Percentiles rank a stretch among this genome's conserved stretches.
Conservation (phyloP, 2,888 invertebrate species). For the Xiphydria camelus region DNA sequence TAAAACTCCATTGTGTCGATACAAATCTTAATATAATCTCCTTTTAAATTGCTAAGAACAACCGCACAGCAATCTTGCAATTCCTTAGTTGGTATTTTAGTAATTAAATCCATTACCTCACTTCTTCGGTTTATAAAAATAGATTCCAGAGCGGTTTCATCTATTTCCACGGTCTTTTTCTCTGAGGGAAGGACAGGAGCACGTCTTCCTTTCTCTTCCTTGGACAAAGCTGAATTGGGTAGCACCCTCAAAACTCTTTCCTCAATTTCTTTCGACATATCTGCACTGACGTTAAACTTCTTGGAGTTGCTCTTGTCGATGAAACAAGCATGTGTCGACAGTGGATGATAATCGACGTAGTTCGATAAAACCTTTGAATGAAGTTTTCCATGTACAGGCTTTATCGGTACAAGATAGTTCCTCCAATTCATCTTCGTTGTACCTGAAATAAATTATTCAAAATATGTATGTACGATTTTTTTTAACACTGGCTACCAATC, state of each 20-base stretch:
- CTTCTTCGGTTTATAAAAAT: constrained; percentile 9
- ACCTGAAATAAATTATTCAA: constrained; percentile 3
- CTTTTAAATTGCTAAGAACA: constrained; percentile 6
- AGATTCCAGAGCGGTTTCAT: constrained; percentile 2
- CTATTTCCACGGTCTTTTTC: neutral
- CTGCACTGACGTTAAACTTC: neutral
- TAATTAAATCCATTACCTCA: constrained; percentile 11
- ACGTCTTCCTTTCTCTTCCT: constrained; percentile 10
- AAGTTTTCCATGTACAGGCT: constrained; percentile 17
- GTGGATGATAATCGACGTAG: constrained; percentile 11
- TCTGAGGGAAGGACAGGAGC: constrained; percentile 1
- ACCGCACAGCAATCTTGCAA: constrained; percentile 17
- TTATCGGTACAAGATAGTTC: constrained; percentile 16
- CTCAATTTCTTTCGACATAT: constrained; percentile 1
- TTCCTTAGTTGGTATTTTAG: constrained; percentile 1
- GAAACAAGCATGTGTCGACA: constrained; percentile 14
- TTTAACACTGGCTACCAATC: too few species aligned
- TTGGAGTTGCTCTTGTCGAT: constrained; percentile 1
- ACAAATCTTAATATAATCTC: constrained; percentile 15
- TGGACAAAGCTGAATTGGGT: constrained; percentile 13
- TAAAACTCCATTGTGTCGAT: constrained; percentile 8
- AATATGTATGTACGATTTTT: constrained; percentile 1
- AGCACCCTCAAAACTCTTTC: constrained; percentile 10
- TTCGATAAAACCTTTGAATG: constrained; percentile 9
- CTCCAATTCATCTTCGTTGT: constrained; percentile 5